phyloP scores from a whole-genome alignment of 2,888 invertebrate species.

The Portevinia maculata region DNA sequence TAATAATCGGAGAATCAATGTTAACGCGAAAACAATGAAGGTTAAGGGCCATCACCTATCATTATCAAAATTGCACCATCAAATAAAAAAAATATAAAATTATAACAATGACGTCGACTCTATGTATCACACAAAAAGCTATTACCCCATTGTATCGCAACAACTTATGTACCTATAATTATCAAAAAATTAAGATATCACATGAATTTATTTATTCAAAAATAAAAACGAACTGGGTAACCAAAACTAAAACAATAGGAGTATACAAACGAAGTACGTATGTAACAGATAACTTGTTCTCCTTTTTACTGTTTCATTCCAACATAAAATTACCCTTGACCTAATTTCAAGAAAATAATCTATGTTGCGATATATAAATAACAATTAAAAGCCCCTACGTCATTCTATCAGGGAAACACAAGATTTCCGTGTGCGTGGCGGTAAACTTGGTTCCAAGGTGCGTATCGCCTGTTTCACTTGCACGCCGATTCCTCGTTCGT shows the following conservation, averaged over 20 bases:
- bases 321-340: constrained; percentile 46
- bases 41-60: too few species aligned
- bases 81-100: constrained; percentile 2
- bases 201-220: constrained; percentile 27
- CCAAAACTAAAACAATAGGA: background rate
- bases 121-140: background rate
- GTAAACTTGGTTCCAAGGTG: constrained; percentile 15
- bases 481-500: constrained; percentile 6
- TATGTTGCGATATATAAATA: constrained; percentile 34
- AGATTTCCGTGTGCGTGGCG: constrained; percentile 22
- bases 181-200: constrained; percentile 6
- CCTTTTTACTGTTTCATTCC: background rate
- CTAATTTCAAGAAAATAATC: constrained; percentile 46
- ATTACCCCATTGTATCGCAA: background rate
- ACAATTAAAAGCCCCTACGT: background rate
- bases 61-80: too few species aligned
- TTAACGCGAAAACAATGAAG: too few species aligned
- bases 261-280: background rate
- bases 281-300: background rate
- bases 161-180: background rate
- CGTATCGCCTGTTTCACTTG: constrained; percentile 28
- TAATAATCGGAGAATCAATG: too few species aligned
- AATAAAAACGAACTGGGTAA: too few species aligned
- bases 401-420: background rate
- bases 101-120: background rate